A percentile compares a stretch with the other conserved stretches of the same genome.
phyloP scores from a whole-genome alignment of 2,888 invertebrate genomes.

The Hyposoter didymator region DNA sequence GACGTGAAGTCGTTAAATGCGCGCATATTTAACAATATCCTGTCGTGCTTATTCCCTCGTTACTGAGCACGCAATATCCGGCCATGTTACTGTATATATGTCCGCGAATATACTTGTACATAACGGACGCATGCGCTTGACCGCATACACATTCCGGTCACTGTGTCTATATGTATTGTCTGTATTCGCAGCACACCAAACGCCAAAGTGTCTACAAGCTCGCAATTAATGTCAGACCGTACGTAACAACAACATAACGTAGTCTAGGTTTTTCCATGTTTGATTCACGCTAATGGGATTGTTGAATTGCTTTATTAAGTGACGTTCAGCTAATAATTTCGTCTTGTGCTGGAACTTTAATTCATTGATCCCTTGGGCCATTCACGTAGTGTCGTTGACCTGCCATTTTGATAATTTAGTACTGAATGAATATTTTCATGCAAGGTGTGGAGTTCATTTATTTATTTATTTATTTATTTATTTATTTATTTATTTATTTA shows the following conservation, averaged over 20 bases:
- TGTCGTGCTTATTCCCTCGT: constrained; percentile 54
- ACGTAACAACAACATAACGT: background rate
- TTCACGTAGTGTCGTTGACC: background rate
- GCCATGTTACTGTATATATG: constrained; percentile 1
- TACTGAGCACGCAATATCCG: constrained; percentile 23
- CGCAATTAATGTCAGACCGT: background rate
- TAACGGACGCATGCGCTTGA: background rate
- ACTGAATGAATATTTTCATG: no score
- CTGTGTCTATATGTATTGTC: background rate
- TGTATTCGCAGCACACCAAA: background rate
- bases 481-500: no score
- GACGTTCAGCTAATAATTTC: background rate
- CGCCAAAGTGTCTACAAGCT: background rate
- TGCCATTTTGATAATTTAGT: no score
- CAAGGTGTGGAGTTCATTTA: no score
- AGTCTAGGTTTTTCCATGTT: background rate
- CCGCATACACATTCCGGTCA: background rate
- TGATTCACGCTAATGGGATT: background rate
- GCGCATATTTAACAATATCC: constrained; percentile 62
- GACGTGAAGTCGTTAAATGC: constrained; percentile 18
- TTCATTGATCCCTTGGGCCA: background rate
- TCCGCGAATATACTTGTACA: background rate
- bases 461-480: no score
- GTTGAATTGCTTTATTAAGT: background rate
- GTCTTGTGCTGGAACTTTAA: background rate